A percentile compares a stretch with the other conserved stretches of the same genome.
Evolutionary conservation across 2,797 vertebrate species (phyloP).

Genomic region (Thripadectes ignobilis): DNA sequence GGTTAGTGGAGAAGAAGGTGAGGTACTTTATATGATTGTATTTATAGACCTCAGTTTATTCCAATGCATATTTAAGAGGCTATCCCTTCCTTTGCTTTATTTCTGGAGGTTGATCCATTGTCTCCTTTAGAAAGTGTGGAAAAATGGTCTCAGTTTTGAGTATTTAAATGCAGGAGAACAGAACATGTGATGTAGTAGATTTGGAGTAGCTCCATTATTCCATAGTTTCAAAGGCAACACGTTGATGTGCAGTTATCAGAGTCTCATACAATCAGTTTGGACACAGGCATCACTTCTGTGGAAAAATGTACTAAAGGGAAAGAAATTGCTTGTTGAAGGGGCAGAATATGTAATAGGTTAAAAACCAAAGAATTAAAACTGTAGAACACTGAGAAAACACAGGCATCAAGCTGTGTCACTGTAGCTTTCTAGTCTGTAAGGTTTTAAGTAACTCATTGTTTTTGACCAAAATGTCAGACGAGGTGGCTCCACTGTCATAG

Average conservation of each 20-base stretch:
- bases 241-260: background rate
- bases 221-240: background rate
- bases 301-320: background rate
- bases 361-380: background rate
- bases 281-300: background rate
- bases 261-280: background rate
- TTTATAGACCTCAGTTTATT: background rate
- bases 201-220: background rate
- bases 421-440: background rate
- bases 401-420: background rate
- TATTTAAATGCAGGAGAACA: background rate
- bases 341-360: background rate
- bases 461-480: background rate
- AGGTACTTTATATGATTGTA: slow-evolving; percentile 10
- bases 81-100: background rate
- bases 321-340: background rate
- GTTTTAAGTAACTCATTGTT: background rate
- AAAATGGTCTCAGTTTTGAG: background rate
- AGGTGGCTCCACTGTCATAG: background rate
- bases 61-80: background rate
- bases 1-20: slow-evolving; percentile 93
- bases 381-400: background rate
- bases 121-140: background rate
- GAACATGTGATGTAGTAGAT: background rate
- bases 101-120: background rate